Base-by-base conservation (phyloP, 1,140 invertebrate species). In the Bombus balteatus region DNA sequence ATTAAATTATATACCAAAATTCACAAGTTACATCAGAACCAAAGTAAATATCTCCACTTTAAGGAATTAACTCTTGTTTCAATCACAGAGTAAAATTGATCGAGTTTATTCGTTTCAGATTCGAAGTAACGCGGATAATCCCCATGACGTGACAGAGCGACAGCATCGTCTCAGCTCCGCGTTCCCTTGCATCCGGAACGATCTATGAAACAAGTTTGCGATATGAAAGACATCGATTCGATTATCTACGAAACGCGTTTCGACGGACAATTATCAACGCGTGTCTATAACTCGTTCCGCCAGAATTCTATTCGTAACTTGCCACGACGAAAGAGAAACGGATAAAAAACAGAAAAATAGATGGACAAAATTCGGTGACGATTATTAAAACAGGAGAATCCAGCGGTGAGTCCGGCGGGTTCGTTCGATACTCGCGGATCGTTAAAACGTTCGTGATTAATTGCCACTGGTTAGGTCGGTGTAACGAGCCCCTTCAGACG, bases 401-500 rank as follows among this genome's bases (percentile, higher is more conserved):
- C 28, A 12, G 59, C 75, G 79, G 74, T 68, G 84, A 77, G 79
- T 83, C 84, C 47, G 66, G 18, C 57, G 47, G 39, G 39, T 74
- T 70, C 79, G 87, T n/a, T 81, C 88, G 87, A 68, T 83, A 75
- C 74, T 86, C 75, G 74, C 74, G 77, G 88, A 89, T 89, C 82
- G 88, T 89, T 89, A 89, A 89, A 89, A 89, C 77, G 78, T 86
- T 82, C 76, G 86, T 89, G 88, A 89, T 89, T 89, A 89, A 89
- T 89, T 89, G 84, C 85, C 88, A 82, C 88, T 76, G 85, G 88
- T 85, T 80, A 85, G 83, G 76, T 39, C 68, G 75, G 39, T 85
- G 77, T 85, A 85, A 85, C 83, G 83, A 85, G 83, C 68, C 83
- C 76, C 77, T 80, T 85, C 68, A 80, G 83, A 84, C 76, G 32